A percentile compares a stretch with the other conserved stretches of the same genome.
Conservation (phyloP, 2,113 vertebrate genomes). For the Amazona vittata region DNA sequence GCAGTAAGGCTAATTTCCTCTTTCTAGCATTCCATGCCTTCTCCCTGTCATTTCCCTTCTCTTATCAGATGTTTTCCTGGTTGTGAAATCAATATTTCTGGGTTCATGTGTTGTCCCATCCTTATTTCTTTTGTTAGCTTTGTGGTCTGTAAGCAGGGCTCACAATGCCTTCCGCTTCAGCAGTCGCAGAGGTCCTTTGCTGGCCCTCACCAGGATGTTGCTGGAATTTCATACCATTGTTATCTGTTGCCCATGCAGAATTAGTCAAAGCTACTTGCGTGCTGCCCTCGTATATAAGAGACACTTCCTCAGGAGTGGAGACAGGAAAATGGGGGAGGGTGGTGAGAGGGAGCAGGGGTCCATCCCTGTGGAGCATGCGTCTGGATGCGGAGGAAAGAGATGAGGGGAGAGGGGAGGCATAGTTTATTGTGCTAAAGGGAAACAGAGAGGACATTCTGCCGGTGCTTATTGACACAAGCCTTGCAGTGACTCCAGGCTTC, state of each 20-base stretch:
- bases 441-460: slow-evolving; percentile 60
- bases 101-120: background rate
- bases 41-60: background rate
- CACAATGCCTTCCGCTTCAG: background rate
- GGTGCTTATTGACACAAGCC: slow-evolving; percentile 67
- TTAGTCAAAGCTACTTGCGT: background rate
- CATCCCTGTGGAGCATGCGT: background rate
- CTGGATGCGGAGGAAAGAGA: background rate
- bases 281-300: background rate
- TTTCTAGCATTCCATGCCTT: background rate
- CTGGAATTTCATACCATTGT: background rate
- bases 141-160: background rate
- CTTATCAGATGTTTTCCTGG: background rate
- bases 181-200: background rate
- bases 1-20: background rate
- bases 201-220: background rate
- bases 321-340: slow-evolving; percentile 26
- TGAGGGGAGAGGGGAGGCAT: background rate
- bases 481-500: background rate
- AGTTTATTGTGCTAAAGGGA: slow-evolving; percentile 64
- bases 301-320: slow-evolving; percentile 6
- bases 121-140: background rate
- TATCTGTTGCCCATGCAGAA: background rate
- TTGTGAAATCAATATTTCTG: background rate
- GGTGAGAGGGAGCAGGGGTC: background rate